Evolutionary conservation across 1,140 invertebrate species (phyloP).

Genomic region (Atta cephalotes): DNA sequence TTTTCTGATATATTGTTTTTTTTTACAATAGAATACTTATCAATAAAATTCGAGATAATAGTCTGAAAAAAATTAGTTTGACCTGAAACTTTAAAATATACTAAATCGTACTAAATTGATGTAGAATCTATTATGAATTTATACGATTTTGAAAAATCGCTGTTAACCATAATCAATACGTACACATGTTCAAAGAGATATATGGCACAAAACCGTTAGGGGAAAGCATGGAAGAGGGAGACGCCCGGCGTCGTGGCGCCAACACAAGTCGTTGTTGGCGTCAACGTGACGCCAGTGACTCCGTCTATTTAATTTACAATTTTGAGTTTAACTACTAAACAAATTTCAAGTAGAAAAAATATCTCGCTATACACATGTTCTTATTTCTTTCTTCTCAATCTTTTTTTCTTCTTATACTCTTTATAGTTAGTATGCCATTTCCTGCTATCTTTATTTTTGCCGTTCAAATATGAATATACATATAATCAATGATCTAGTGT

Average conservation of each 20-base stretch:
- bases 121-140: not conserved
- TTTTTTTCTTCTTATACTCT: not conserved
- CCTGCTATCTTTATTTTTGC: not conserved
- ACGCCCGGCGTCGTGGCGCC: slow-evolving; percentile 35
- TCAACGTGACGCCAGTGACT: slow-evolving; percentile 34
- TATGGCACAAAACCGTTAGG: not conserved
- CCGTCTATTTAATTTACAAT: slow-evolving; percentile 6
- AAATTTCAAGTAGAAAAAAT: not conserved
- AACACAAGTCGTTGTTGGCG: not conserved
- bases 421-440: not conserved
- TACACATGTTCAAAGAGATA: slow-evolving; percentile 10
- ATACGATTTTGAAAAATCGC: not conserved
- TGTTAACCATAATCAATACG: slow-evolving; percentile 9
- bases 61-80: not conserved
- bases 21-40: too few species aligned
- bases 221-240: not conserved
- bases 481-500: too few species aligned
- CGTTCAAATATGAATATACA: too few species aligned
- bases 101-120: not conserved
- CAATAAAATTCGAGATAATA: not conserved
- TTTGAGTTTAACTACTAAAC: not conserved
- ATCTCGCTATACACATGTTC: too few species aligned
- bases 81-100: not conserved
- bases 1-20: too few species aligned
- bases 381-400: too few species aligned